Base-by-base conservation (phyloP, 2,797 vertebrate genomes). In the Mormyrus hasselquistii region DNA sequence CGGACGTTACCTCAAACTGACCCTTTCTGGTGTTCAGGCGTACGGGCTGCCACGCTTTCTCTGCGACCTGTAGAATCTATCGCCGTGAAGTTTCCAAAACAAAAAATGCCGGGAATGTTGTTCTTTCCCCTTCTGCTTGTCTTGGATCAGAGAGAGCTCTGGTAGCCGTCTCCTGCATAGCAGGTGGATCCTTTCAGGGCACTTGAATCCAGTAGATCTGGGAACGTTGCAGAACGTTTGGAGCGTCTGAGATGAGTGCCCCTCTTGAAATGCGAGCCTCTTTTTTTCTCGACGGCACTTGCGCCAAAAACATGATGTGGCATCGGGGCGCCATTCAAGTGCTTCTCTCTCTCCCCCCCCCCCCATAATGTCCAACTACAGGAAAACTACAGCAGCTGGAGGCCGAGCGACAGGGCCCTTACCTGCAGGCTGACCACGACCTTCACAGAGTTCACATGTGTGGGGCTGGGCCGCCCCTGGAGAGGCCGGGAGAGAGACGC, bases 341-440 rank as follows among this genome's bases (percentile, higher is more conserved):
- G 49, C 19, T 12, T 84, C 47, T 44, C n/a, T 50, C 3, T 47
- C 41, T 44, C 25, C 6, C 22, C 1, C 12, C 47, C n/a, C n/a
- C 0, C 55, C 16, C 3, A 2, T 12, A 62, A 47, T 65, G 34
- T 79, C 82, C 85, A 34, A 83, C 84, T 90, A 22, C 93, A 99
- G 98, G 96, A 92, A 96, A 93, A 92, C 97, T 98, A 94, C 97
- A 99, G 94, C 94, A 98, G 94, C 93, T 97, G 93, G 98, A 99
- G 10, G 96, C 92, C 0, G 95, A 97, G 92, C 92, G 95, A 91
- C 93, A 94, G 0, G 94, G 92, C 12, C 47, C 88, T 87, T 96
- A 96, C 41, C 93, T 99, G 44, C 94, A 95, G 0, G 98, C 98
- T 0, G 97, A 98, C 92, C 97, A 96, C 29, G 97, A 97, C 93